Base-by-base conservation (phyloP, 2,888 invertebrate genomes). In the Agriopis aurantiaria region DNA sequence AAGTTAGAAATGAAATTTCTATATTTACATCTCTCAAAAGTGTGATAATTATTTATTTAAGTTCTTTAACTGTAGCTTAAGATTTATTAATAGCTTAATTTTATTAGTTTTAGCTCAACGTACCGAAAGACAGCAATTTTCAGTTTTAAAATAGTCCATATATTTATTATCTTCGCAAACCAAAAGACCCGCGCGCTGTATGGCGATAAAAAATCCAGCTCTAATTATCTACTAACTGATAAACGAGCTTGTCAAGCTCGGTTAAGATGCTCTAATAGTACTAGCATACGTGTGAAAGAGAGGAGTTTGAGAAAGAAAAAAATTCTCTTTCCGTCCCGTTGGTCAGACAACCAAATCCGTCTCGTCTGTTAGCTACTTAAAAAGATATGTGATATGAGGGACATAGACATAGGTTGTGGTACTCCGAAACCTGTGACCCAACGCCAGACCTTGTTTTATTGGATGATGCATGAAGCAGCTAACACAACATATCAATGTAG, bases 1-100 rank as follows among this genome's bases (percentile, higher is more conserved):
- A 51, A 23, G 45, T 48, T 51, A 60, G 64, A 69, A 69, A 69
- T 69, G 12, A 60, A 64, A 64, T 64, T 60, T 64, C 60, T 69
- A 55, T 61, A 68, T 70, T 74, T 75, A 75, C 64, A 71, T 73
- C 71, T 77, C 75, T 82, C 79, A 78, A 81, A 85, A 81, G 84
- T 84, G 87, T 88, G 86, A 88, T 87, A 87, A 82, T 82, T 72
- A 33, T 85, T 85, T 81, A 78, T 80, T 80, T 78, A 82, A 81
- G 78, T 76, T 68, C 10, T 40, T 46, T 40, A 56, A 46, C 14
- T 14, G 17, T 51, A 51, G 0, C 12, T 53, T n/a, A 48, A 64
- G 1, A 17, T 56, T 56, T 48, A 14, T 11, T 55, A 41, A n/a
- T 45, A 45, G n/a, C 10, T 59, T 41, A 64, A 76, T 77, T 77